A percentile compares a stretch with the other conserved stretches of the same genome.
Evolutionary conservation across 2,888 invertebrate genomes (phyloP).

Genomic region (Caenorhabditis imperialis): DNA sequence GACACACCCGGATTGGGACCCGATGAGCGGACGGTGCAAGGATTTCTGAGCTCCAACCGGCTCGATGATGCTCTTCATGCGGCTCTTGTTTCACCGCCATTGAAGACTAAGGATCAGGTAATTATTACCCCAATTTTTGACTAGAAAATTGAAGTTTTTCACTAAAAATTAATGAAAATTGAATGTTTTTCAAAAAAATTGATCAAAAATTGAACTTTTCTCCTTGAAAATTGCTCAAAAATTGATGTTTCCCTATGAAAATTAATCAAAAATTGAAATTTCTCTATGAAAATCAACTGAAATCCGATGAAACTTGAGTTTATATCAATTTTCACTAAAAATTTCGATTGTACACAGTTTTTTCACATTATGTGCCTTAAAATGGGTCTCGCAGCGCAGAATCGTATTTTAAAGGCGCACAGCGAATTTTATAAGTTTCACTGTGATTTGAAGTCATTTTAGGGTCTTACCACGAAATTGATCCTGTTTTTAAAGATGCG

Average conservation of each 20-base stretch:
- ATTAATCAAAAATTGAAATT: no score
- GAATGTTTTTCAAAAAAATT: no score
- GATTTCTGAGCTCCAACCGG: constrained; percentile 57
- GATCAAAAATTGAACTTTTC: no score
- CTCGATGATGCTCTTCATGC: constrained; percentile 72
- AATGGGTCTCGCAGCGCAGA: no score
- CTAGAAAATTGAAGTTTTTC: neutral
- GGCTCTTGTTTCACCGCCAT: constrained; percentile 69
- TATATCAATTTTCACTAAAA: neutral
- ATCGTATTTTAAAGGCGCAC: constrained; percentile 9
- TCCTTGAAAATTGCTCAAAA: no score
- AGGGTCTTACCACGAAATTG: no score
- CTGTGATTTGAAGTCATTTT: no score
- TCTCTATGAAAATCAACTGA: constrained; percentile 1
- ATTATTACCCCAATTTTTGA: constrained; percentile 5
- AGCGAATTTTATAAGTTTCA: neutral
- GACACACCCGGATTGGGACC: constrained; percentile 65
- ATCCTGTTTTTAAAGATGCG: no score
- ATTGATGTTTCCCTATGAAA: no score
- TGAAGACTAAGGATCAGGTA: constrained; percentile 73
- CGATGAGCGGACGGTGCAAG: constrained; percentile 58
- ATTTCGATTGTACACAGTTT: no score
- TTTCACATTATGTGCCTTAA: no score
- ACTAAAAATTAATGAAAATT: no score
- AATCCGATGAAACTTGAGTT: neutral